Conservation (phyloP, 2,888 invertebrate species). For the Chrysina gloriosa region DNA sequence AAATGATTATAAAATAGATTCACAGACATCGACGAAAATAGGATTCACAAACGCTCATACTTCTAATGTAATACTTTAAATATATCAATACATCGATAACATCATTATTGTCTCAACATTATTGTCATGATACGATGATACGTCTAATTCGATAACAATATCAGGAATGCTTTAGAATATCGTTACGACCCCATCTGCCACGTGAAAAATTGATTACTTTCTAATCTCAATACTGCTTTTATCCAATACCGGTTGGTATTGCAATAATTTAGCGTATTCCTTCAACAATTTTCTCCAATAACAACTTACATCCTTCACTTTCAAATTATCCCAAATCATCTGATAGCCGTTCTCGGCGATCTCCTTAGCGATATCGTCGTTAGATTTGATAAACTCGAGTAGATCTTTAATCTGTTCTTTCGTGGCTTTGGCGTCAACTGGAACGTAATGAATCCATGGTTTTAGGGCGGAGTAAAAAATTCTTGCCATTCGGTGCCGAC, state of each 20-base stretch:
- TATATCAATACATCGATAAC: background rate
- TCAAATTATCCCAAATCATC: conserved; percentile 86
- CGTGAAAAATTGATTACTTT: background rate
- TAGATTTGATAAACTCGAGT: conserved; percentile 78
- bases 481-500: conserved; percentile 95
- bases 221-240: conserved; percentile 69
- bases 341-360: conserved; percentile 87
- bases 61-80: conserved; percentile 16
- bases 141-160: background rate
- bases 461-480: conserved; percentile 89
- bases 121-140: conserved; percentile 19
- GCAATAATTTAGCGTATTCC: conserved; percentile 79
- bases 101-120: conserved; percentile 19
- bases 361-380: conserved; percentile 79
- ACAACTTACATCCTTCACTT: conserved; percentile 83
- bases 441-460: conserved; percentile 97
- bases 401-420: conserved; percentile 78
- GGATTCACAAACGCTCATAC: background rate
- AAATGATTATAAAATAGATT: no score
- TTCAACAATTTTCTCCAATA: conserved; percentile 87
- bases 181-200: background rate
- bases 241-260: conserved; percentile 73
- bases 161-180: conserved; percentile 20
- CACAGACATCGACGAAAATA: background rate
- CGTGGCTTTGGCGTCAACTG: conserved; percentile 74